Conservation (phyloP, 1,140 invertebrate genomes). For the Drosophila parabipectinata region DNA sequence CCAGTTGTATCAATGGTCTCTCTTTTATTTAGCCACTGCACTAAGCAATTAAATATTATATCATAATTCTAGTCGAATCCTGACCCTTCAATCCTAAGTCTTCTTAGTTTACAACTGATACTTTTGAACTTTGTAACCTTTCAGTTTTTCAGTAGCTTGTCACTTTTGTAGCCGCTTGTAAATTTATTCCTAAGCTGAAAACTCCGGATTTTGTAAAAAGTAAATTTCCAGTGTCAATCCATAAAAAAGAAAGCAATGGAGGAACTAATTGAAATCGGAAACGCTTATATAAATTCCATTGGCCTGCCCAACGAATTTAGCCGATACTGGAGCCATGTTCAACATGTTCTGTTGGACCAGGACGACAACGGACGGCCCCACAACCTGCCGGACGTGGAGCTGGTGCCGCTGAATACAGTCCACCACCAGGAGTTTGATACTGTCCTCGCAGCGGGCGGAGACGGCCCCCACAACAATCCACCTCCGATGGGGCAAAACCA, state of each 20-base stretch:
- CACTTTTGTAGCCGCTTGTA: not conserved
- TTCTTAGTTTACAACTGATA: not conserved
- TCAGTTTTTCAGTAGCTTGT: not conserved
- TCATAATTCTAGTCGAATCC: not conserved
- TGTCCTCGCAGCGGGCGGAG: conserved; percentile 21
- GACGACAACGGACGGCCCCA: no score
- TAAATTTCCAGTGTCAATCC: not conserved
- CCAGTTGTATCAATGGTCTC: conserved; percentile 1
- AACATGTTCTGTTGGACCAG: not conserved
- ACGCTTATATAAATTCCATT: not conserved
- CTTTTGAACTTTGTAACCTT: not conserved
- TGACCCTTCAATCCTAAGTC: not conserved
- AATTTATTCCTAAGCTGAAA: not conserved
- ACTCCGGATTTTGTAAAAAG: not conserved
- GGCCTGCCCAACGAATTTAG: not conserved
- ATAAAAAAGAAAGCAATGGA: not conserved
- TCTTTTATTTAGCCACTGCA: not conserved
- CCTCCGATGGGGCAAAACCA: not conserved
- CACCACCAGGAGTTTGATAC: not conserved
- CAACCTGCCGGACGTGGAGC: not conserved
- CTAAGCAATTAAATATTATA: not conserved
- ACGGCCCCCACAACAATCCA: conserved; percentile 35
- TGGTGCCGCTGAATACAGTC: not conserved
- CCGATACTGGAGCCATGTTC: not conserved
- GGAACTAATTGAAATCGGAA: not conserved